A percentile compares a stretch with the other conserved stretches of the same genome.
Conservation (phyloP, 2,113 vertebrate species). For the Saimiri boliviensis region DNA sequence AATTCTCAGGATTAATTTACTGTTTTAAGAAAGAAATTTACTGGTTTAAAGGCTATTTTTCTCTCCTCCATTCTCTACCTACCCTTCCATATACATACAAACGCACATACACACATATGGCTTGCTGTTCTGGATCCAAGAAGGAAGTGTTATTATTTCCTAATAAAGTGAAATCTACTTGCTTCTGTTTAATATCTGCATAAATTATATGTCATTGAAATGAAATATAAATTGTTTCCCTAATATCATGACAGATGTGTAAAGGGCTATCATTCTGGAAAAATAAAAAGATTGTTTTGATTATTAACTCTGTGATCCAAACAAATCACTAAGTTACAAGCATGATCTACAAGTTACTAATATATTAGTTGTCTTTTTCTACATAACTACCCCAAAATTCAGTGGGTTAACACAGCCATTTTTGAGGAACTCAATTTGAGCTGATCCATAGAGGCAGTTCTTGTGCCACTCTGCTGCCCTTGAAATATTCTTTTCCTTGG, state of each 20-base stretch:
- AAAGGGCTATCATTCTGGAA: not conserved
- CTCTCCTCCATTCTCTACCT: not conserved
- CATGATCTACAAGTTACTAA: not conserved
- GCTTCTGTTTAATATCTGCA: not conserved
- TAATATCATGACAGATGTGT: not conserved
- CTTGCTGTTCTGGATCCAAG: not conserved
- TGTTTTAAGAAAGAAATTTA: not conserved
- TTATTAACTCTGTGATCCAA: not conserved
- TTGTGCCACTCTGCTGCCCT: not conserved
- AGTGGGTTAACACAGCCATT: not conserved
- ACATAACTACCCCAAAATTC: not conserved
- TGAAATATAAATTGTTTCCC: not conserved
- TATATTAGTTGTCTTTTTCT: not conserved
- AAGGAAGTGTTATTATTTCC: not conserved
- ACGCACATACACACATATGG: accelerated
- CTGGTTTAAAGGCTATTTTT: not conserved
- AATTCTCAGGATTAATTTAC: not conserved
- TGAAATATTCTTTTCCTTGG: not conserved
- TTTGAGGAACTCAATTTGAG: not conserved
- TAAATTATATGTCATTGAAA: not conserved
- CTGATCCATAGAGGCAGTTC: not conserved
- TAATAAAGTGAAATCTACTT: not conserved
- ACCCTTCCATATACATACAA: not conserved
- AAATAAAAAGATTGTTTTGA: not conserved
- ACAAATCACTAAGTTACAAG: not conserved